These are phyloP conservation scores for Cephalopachus bancanus DNA, from an alignment of 2,797 vertebrate genomes.

Conservation along the genomic window DNA sequence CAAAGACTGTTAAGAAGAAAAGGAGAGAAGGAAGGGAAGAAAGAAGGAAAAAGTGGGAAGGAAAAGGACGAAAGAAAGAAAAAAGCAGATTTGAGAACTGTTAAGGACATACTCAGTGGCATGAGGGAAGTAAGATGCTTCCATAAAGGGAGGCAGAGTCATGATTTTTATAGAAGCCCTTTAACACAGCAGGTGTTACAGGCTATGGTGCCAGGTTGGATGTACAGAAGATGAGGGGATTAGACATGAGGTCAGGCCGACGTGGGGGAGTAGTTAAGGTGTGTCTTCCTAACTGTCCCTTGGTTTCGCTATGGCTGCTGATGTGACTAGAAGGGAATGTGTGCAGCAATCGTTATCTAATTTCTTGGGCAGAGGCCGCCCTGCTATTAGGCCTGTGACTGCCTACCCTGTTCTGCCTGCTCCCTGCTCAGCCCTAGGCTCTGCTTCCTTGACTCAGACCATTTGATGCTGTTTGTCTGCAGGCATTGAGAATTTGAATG, in stretches of 20 bases:
- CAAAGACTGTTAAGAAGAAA: background rate
- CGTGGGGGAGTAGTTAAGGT: background rate
- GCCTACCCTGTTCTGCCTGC: background rate
- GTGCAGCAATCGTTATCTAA: background rate
- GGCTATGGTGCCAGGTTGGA: background rate
- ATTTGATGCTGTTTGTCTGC: background rate
- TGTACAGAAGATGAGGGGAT: rapidly evolving
- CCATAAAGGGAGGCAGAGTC: background rate
- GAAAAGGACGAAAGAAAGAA: background rate
- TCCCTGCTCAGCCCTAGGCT: background rate
- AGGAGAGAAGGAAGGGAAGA: background rate
- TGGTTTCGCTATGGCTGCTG: background rate
- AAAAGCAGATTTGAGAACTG: background rate
- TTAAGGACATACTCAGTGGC: background rate
- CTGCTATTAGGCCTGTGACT: background rate
- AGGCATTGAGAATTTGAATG: background rate
- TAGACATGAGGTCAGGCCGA: background rate
- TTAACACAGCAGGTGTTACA: background rate
- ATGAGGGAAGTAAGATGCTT: background rate
- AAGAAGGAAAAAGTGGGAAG: background rate
- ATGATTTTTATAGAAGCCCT: background rate
- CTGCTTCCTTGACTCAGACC: background rate
- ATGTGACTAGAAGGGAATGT: too few relatives aligned
- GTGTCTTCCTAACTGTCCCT: background rate
- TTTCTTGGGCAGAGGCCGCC: background rate